Evolutionary conservation across 2,113 vertebrate species (phyloP).

Genomic region (Rhadina sibilatrix): DNA sequence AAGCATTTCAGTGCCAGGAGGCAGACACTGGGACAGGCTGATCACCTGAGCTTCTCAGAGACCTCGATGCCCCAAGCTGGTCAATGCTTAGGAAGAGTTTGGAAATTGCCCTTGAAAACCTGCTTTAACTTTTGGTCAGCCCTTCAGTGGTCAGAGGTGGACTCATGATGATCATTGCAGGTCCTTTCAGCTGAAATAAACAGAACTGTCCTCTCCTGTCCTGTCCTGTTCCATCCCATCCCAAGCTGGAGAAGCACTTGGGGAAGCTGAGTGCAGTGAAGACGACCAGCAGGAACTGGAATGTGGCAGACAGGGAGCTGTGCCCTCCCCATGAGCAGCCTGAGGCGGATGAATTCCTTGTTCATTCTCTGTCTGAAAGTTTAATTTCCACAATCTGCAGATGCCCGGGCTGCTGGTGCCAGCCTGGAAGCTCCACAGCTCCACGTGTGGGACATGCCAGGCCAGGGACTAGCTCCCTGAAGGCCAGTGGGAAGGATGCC

Average conservation of each 20-base stretch:
- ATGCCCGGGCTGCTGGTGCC: not conserved
- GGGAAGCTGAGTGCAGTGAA: not conserved
- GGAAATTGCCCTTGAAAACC: not conserved
- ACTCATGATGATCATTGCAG: not conserved
- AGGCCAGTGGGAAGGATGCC: not conserved
- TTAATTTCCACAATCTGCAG: not conserved
- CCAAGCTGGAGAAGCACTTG: not conserved
- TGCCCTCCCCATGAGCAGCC: accelerated
- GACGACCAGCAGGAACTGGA: not conserved
- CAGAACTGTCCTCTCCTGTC: too few species aligned
- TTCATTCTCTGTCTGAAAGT: not conserved
- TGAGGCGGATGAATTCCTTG: not conserved
- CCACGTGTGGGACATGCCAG: not conserved
- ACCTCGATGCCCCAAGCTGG: accelerated
- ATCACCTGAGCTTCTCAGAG: not conserved
- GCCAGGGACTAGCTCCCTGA: not conserved
- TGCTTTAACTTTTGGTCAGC: not conserved
- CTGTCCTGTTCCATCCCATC: accelerated
- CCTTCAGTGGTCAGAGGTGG: not conserved
- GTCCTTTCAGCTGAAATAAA: not conserved
- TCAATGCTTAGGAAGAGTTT: not conserved
- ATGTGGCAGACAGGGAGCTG: not conserved
- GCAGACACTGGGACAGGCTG: not conserved
- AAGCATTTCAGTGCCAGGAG: not conserved
- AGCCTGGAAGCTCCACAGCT: not conserved